These are phyloP conservation scores for Psettodes erumei DNA, from an alignment of 2,113 vertebrate genomes.

Conservation along the genomic window DNA sequence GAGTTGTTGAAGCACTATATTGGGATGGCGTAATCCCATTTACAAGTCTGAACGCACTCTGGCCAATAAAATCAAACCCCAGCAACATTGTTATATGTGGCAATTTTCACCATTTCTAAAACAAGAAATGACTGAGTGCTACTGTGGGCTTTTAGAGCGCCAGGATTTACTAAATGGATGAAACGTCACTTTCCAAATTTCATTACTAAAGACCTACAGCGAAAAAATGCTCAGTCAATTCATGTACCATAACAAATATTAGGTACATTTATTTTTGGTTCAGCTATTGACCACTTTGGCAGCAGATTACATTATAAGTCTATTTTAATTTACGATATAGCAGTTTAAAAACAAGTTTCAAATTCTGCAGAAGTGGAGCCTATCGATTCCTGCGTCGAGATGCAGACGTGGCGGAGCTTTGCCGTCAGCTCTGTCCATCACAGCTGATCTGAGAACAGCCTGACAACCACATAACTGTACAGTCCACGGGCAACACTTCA, in stretches of 20 bases:
- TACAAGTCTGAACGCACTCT: slow-evolving; percentile 80
- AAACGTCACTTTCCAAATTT: slow-evolving; percentile 80
- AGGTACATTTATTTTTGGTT: slow-evolving; percentile 65
- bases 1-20: slow-evolving; percentile 85
- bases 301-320: slow-evolving; percentile 67
- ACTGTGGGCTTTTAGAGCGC: slow-evolving; percentile 76
- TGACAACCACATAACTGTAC: slow-evolving; percentile 20
- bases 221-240: slow-evolving; percentile 75
- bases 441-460: slow-evolving; percentile 37
- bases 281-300: slow-evolving; percentile 55
- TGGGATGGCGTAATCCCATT: slow-evolving; percentile 85
- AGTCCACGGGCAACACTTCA: slow-evolving; percentile 12
- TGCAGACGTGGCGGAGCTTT: slow-evolving; percentile 38
- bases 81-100: slow-evolving; percentile 77
- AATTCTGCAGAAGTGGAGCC: slow-evolving; percentile 53
- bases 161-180: slow-evolving; percentile 81
- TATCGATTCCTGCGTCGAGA: slow-evolving; percentile 55
- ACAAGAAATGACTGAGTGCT: slow-evolving; percentile 75
- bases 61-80: slow-evolving; percentile 78
- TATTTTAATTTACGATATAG: slow-evolving; percentile 69
- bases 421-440: slow-evolving; percentile 30
- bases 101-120: slow-evolving; percentile 85
- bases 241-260: slow-evolving; percentile 74
- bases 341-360: slow-evolving; percentile 65
- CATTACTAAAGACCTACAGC: slow-evolving; percentile 77